Base-by-base conservation (phyloP, 1,140 invertebrate genomes). In the Arctopsyche grandis region DNA sequence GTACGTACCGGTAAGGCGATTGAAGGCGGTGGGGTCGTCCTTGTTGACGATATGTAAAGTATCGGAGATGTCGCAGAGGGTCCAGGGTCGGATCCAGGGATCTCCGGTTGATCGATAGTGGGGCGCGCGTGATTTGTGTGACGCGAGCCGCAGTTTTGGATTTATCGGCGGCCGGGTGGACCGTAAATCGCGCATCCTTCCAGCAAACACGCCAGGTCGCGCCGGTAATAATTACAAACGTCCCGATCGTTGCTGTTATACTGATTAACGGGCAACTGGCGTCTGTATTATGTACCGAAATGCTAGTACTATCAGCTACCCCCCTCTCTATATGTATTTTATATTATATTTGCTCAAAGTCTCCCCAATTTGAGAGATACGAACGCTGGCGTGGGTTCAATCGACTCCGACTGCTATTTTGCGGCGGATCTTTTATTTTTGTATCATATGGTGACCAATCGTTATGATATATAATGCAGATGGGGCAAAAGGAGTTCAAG, bases 101-200 rank as follows among this genome's bases (percentile, higher is more conserved):
- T 52, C 48, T 16, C 12, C 38, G 38, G 7, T 74, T 74, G 70
- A 74, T 74, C 70, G 38, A 74, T 74, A 19, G 38, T 38, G 9
- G 22, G 14, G 14, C n/a, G 70, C 7, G n/a, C 24, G 70, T 74
- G 70, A 74, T 74, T 74, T 74, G 70, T 74, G 70, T 24, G 70
- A 74, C 38, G 70, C 70, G 70, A 4, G 38, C 70, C 70, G 44
- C 70, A 74, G 70, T 74, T 74, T 52, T 74, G 70, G 44, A 74
- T 74, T 74, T 74, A 74, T 74, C 69, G 38, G 70, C 48, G 48
- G 9, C 43, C 22, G 9, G 16, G 22, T 44, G 9, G 19, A 16
- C 44, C 43, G 70, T 74, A 74, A 74, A 74, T 74, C 70, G 70
- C 38, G 70, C 70, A 74, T 74, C 70, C 70, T 74, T 74, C 70